Conservation (phyloP, 1,140 invertebrate genomes). For the Antheraea mylitta region DNA sequence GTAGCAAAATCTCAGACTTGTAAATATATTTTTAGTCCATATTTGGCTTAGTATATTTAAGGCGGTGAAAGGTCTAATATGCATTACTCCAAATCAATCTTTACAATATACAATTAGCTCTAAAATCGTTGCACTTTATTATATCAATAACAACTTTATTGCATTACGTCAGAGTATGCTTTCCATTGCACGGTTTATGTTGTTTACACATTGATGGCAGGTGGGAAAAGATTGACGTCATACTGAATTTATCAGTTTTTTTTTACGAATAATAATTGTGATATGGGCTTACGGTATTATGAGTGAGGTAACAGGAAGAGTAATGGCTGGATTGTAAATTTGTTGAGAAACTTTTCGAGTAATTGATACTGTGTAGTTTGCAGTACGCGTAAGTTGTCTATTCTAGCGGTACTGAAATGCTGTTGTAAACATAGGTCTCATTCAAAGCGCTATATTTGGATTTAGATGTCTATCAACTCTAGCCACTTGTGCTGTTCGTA, state of each 20-base stretch:
- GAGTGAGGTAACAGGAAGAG: not conserved
- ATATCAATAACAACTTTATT: slow-evolving; percentile 10
- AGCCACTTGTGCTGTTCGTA: no score
- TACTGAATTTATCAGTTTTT: slow-evolving; percentile 12
- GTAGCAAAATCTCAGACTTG: not conserved
- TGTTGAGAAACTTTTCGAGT: not conserved
- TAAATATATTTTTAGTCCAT: not conserved
- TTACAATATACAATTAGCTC: not conserved
- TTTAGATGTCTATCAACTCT: no score
- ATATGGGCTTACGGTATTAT: slow-evolving; percentile 10
- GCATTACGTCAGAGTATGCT: slow-evolving; percentile 6
- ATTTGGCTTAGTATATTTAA: not conserved
- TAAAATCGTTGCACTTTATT: not conserved
- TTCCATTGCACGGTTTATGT: slow-evolving; percentile 1
- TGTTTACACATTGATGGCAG: slow-evolving; percentile 13
- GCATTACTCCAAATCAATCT: not conserved
- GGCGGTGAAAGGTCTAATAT: not conserved
- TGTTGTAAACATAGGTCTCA: no score
- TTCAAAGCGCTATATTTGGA: no score
- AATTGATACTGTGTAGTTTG: not conserved
- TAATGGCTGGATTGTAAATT: not conserved
- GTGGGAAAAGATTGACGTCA: slow-evolving; percentile 17
- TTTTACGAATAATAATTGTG: slow-evolving; percentile 11
- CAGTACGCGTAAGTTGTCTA: no score
- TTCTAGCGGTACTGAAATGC: no score